These are phyloP conservation scores for Idris sp. DNA, from an alignment of 1,140 invertebrate genomes.

Conservation along the genomic window DNA sequence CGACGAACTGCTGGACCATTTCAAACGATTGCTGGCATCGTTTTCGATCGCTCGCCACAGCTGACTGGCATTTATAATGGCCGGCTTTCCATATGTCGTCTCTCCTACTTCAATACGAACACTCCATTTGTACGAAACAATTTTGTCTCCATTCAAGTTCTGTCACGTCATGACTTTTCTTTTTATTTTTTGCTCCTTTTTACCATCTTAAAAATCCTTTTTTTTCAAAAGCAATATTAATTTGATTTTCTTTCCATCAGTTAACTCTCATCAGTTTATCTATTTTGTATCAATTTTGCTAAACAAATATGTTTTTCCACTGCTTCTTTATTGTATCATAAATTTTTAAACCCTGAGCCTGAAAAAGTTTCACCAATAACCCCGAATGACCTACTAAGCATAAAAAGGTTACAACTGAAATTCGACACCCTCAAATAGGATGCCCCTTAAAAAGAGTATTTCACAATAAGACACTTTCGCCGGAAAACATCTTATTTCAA, in stretches of 20 bases:
- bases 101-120: slow-evolving; percentile 34
- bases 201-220: slow-evolving; percentile 5
- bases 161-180: slow-evolving; percentile 32
- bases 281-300: too few relatives aligned
- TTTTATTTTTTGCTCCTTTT: slow-evolving; percentile 18
- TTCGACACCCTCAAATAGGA: background rate
- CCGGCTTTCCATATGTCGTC: slow-evolving; percentile 50
- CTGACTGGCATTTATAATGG: slow-evolving; percentile 57
- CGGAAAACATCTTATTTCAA: slow-evolving; percentile 34
- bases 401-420: background rate
- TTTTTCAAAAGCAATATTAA: slow-evolving; percentile 10
- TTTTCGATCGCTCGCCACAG: slow-evolving; percentile 50
- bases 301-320: too few relatives aligned
- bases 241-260: too few relatives aligned
- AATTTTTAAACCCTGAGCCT: too few relatives aligned
- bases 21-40: slow-evolving; percentile 51
- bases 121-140: slow-evolving; percentile 21
- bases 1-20: slow-evolving; percentile 47
- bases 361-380: background rate
- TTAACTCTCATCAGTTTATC: too few relatives aligned
- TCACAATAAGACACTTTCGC: slow-evolving; percentile 5
- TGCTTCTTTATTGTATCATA: too few relatives aligned
- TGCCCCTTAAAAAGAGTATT: slow-evolving; percentile 1
- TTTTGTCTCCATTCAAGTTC: slow-evolving; percentile 36
- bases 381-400: background rate